Percentiles rank a stretch among this genome's conserved stretches.
Evolutionary conservation across 2,113 vertebrate genomes (phyloP).

Genomic region (Pavo muticus): DNA sequence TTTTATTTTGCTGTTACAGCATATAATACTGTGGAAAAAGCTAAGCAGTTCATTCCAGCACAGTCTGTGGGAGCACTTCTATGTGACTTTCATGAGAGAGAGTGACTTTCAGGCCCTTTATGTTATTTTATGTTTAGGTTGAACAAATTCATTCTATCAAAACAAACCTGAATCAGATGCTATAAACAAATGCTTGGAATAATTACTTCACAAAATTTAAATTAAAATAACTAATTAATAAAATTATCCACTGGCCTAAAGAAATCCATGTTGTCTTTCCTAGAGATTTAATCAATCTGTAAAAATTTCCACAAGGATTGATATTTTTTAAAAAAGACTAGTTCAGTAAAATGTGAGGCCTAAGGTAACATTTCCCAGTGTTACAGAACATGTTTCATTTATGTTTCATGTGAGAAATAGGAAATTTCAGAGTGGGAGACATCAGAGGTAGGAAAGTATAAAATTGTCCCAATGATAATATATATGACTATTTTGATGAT

Average conservation of each 20-base stretch:
- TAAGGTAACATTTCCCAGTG: background rate
- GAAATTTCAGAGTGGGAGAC: background rate
- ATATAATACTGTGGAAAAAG: background rate
- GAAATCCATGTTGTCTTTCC: background rate
- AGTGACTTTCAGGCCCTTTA: background rate
- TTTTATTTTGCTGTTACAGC: conserved; percentile 13
- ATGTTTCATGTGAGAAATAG: background rate
- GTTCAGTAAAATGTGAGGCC: background rate
- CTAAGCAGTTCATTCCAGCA: background rate
- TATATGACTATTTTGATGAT: background rate
- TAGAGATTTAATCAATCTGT: background rate
- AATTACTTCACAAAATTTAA: background rate
- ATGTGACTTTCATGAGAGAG: background rate
- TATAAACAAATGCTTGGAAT: background rate
- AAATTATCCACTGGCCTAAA: background rate
- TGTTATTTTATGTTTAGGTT: background rate
- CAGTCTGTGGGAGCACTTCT: background rate
- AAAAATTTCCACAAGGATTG: background rate
- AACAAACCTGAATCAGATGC: background rate
- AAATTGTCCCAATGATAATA: background rate
- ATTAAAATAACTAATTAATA: background rate
- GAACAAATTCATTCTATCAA: background rate
- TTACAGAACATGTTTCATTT: background rate
- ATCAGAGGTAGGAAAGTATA: background rate
- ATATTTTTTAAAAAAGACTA: background rate